Evolutionary conservation across 2,113 vertebrate species (phyloP).

Genomic region (Calyptommatus sinebrachiatus): DNA sequence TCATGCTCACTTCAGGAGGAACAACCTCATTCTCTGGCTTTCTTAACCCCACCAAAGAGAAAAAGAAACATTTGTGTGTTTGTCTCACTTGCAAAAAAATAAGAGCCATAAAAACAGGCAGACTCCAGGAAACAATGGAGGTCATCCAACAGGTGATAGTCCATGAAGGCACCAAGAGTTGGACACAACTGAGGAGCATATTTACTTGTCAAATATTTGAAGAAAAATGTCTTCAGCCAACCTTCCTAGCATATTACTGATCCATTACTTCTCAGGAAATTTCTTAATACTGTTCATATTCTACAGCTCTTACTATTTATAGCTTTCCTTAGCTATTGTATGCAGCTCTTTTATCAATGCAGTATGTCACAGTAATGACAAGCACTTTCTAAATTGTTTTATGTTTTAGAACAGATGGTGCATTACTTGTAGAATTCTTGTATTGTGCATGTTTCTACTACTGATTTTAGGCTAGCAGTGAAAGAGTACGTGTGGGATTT

Average conservation of each 20-base stretch:
- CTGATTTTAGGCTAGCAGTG: no score
- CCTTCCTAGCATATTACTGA: neutral
- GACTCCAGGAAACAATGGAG: no score
- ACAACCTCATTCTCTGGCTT: neutral
- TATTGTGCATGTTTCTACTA: no score
- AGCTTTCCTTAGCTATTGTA: slow-evolving; percentile 16
- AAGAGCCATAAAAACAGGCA: no score
- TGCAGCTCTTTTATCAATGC: slow-evolving; percentile 36
- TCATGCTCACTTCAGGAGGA: no score
- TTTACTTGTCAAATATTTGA: no score
- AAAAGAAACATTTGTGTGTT: neutral
- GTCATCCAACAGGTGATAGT: no score
- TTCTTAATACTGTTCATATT: slow-evolving; percentile 24
- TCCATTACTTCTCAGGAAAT: neutral
- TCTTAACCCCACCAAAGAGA: neutral
- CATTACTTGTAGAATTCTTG: neutral
- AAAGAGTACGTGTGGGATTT: no score
- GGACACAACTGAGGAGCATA: no score
- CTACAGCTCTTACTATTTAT: slow-evolving; percentile 37
- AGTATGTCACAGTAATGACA: slow-evolving; percentile 8
- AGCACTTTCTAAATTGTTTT: neutral
- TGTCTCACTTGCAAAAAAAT: neutral
- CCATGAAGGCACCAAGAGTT: no score
- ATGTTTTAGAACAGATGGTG: neutral
- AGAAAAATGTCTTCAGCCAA: no score